phyloP scores from a whole-genome alignment of 2,888 invertebrate genomes.

The Sialis fuliginosa region DNA sequence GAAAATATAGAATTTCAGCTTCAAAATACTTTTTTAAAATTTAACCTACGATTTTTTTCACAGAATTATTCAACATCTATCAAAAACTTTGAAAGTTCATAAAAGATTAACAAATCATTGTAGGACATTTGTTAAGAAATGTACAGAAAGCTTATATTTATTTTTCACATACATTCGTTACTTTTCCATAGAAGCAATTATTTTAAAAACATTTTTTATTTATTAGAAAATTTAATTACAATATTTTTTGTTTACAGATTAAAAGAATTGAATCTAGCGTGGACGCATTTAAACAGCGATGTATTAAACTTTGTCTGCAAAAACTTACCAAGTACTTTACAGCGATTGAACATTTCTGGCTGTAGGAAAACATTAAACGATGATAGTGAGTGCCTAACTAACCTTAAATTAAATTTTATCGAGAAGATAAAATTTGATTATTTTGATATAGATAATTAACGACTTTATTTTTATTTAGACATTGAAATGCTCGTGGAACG shows the following conservation, averaged over 20 bases:
- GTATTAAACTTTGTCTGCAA: conserved; percentile 41
- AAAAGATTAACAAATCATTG: too few species aligned
- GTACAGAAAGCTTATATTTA: too few species aligned
- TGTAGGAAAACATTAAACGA: conserved; percentile 60
- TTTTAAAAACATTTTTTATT: too few species aligned
- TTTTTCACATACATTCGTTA: too few species aligned
- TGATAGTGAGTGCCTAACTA: conserved; percentile 36
- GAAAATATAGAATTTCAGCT: too few species aligned
- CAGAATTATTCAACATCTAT: too few species aligned
- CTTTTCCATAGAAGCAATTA: too few species aligned
- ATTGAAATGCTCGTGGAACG: conserved; percentile 40
- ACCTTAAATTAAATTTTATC: not conserved
- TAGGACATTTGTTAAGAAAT: too few species aligned
- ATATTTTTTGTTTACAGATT: conserved; percentile 28
- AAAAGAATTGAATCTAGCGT: conserved; percentile 60
- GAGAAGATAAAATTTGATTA: not conserved
- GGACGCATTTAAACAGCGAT: conserved; percentile 49
- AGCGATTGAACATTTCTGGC: conserved; percentile 66
- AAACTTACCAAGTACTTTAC: conserved; percentile 42
- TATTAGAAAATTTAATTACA: too few species aligned
- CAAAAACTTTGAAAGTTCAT: too few species aligned
- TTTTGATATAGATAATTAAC: conserved; percentile 3
- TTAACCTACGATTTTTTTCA: too few species aligned
- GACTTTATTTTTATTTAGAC: conserved; percentile 32
- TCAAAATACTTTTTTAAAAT: too few species aligned